Evolutionary conservation across 2,888 invertebrate species (phyloP).

Genomic region (Morinoia aosen): DNA sequence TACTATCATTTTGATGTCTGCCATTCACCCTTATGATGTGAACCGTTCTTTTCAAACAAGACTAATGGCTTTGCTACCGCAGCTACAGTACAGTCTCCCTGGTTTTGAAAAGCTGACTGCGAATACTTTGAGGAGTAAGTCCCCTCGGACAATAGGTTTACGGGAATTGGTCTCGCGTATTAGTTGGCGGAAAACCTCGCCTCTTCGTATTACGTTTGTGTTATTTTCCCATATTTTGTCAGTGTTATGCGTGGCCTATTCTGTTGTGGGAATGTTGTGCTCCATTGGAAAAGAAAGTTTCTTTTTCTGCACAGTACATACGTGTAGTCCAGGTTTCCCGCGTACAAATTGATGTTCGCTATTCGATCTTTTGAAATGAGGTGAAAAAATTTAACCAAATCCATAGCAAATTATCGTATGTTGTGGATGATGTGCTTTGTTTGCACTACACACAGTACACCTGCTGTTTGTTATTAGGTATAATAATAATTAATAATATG

Average conservation of each 20-base stretch:
- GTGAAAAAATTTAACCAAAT: no score
- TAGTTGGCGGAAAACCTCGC: not conserved
- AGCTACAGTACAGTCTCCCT: not conserved
- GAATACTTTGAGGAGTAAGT: not conserved
- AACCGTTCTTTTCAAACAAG: not conserved
- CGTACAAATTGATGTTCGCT: no score
- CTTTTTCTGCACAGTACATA: no score
- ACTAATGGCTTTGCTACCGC: not conserved
- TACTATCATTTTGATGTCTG: not conserved
- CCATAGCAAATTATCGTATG: no score
- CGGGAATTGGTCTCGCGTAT: not conserved
- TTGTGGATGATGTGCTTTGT: no score
- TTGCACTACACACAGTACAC: no score
- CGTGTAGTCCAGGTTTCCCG: no score
- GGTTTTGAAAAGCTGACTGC: not conserved
- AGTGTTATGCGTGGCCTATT: not conserved
- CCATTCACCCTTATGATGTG: not conserved
- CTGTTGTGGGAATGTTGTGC: no score
- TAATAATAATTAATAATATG: no score
- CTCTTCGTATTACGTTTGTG: not conserved
- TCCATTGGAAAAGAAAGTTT: no score
- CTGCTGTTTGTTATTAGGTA: no score
- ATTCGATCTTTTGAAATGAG: no score
- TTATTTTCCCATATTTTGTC: not conserved
- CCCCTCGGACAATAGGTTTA: not conserved